Conservation (phyloP, 2,113 vertebrate genomes). For the Cervus canadensis region DNA sequence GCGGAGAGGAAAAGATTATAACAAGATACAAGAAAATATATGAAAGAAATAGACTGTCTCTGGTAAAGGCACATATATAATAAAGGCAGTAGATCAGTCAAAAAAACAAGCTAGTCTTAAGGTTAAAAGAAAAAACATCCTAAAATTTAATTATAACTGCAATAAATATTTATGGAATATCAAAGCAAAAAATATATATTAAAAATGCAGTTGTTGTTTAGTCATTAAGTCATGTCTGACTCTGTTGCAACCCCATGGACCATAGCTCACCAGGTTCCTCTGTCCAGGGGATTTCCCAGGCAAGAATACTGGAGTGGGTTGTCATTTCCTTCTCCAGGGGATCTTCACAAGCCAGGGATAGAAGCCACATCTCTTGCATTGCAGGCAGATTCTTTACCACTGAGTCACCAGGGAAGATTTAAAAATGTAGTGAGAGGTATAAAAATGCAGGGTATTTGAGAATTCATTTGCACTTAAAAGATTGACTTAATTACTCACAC, state of each 20-base stretch:
- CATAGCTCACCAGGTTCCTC: not conserved
- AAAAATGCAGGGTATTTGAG: not conserved
- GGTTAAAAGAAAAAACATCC: not conserved
- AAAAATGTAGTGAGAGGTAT: not conserved
- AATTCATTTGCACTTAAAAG: not conserved
- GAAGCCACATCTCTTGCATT: not conserved
- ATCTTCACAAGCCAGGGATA: not conserved
- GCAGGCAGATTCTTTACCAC: not conserved
- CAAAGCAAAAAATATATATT: not conserved
- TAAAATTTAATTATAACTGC: not conserved
- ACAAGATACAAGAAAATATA: not conserved
- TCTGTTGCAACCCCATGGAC: not conserved
- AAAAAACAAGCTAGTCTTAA: not conserved
- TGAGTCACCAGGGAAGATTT: not conserved
- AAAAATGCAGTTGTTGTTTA: not conserved
- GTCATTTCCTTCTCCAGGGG: not conserved
- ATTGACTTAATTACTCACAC: not conserved
- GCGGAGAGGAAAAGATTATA: not conserved
- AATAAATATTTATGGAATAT: not conserved
- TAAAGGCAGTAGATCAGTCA: not conserved
- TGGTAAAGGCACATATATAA: not conserved
- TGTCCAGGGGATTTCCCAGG: not conserved
- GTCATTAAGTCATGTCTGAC: not conserved
- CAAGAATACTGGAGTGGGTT: not conserved
- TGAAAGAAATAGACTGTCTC: not conserved